These are phyloP conservation scores for Microtus ochrogaster DNA, from an alignment of 2,113 vertebrate genomes.

Conservation along the genomic window DNA sequence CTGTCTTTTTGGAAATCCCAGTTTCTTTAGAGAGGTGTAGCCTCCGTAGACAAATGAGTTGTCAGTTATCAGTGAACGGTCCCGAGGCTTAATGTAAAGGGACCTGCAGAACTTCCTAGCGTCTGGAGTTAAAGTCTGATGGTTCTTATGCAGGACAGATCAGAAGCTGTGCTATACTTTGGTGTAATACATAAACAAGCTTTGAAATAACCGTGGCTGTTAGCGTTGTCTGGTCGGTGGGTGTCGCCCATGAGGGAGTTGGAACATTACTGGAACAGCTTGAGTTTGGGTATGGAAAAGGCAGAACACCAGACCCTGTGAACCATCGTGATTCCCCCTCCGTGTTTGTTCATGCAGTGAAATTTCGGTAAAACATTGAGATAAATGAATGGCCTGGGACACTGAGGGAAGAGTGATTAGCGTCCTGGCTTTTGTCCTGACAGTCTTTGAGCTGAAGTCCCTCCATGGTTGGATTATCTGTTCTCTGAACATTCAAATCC, in stretches of 20 bases:
- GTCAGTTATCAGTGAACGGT: neutral
- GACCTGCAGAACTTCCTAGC: neutral
- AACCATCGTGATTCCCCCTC: neutral
- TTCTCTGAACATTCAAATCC: slow-evolving; percentile 60
- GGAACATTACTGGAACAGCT: neutral
- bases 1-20: slow-evolving; percentile 8
- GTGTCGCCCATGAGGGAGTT: neutral
- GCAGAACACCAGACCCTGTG: neutral
- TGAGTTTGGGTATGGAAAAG: neutral
- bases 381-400: neutral
- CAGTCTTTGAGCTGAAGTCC: slow-evolving; percentile 16
- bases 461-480: slow-evolving; percentile 54
- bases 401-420: neutral
- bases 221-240: neutral
- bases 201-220: neutral
- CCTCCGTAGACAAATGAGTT: neutral
- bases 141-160: neutral
- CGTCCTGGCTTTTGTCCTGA: slow-evolving; percentile 25
- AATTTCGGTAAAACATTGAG: slow-evolving; percentile 4
- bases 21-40: neutral
- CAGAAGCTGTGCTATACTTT: neutral
- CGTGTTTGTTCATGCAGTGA: neutral
- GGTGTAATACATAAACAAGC: neutral
- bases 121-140: neutral
- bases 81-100: neutral